These are phyloP conservation scores for Brachionus paranguensis DNA, from an alignment of 1,140 invertebrate species.

Conservation along the genomic window DNA sequence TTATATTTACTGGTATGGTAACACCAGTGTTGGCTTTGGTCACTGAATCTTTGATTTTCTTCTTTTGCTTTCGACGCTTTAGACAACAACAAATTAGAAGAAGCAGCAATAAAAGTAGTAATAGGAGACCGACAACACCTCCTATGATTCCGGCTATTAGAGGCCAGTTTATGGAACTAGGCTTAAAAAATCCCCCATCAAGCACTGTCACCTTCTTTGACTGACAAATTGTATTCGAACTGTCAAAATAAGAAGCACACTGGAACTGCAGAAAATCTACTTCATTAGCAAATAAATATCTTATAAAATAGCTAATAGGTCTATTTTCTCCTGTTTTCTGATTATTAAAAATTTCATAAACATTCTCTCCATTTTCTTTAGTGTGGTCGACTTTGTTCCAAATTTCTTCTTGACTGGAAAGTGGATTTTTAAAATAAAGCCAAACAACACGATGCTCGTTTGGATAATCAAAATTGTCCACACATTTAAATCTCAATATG, in stretches of 20 bases:
- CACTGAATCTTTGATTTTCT: not conserved
- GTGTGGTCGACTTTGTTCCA: slow-evolving; percentile 11
- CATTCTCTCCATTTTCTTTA: not conserved
- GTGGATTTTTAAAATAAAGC: slow-evolving; percentile 10
- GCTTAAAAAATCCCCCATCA: not conserved
- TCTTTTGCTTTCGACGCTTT: not conserved
- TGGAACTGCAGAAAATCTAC: not conserved
- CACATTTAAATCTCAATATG: not conserved
- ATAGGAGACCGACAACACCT: not conserved
- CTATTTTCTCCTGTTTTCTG: not conserved
- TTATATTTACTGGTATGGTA: not conserved
- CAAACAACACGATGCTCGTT: not conserved
- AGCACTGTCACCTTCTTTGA: not conserved
- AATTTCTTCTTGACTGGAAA: not conserved
- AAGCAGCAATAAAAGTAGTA: not conserved
- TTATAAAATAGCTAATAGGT: not conserved
- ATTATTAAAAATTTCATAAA: slow-evolving; percentile 19
- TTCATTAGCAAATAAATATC: not conserved
- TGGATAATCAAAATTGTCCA: slow-evolving; percentile 13
- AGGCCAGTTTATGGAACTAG: not conserved
- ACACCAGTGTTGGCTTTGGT: not conserved
- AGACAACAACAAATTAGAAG: slow-evolving; percentile 2
- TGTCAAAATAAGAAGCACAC: slow-evolving; percentile 15
- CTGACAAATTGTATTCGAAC: not conserved
- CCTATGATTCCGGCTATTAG: slow-evolving; percentile 31